phyloP scores from a whole-genome alignment of 2,888 invertebrate genomes.

The Lithophane semibrunnea region DNA sequence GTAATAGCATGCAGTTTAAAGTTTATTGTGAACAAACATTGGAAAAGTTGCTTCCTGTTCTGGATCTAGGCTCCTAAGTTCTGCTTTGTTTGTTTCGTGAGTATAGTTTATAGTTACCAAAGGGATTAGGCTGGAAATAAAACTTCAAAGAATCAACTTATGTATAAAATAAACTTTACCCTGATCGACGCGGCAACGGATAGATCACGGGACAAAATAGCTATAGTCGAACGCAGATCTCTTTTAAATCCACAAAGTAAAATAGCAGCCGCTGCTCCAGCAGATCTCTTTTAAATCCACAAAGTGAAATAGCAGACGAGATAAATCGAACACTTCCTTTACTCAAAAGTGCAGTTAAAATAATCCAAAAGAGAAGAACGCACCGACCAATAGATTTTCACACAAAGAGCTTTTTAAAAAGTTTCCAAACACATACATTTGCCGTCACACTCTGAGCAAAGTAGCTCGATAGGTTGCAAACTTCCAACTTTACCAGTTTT shows the following conservation, averaged over 20 bases:
- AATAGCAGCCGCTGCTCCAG: slow-evolving; percentile 10
- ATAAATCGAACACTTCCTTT: slow-evolving; percentile 36
- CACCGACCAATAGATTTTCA: slow-evolving; percentile 61
- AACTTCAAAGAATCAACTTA: not conserved
- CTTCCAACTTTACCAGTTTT: slow-evolving; percentile 70
- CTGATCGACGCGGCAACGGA: not conserved
- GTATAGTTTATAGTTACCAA: not conserved
- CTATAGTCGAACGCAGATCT: slow-evolving; percentile 15
- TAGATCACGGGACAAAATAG: not conserved
- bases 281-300: slow-evolving; percentile 22
- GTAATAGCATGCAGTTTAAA: slow-evolving; percentile 46
- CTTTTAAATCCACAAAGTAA: slow-evolving; percentile 28
- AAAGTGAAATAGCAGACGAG: slow-evolving; percentile 32
- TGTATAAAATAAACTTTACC: not conserved
- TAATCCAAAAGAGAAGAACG: slow-evolving; percentile 59
- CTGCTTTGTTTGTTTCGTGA: not conserved
- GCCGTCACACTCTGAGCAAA: slow-evolving; percentile 64
- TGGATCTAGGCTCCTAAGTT: not conserved
- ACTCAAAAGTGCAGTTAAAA: slow-evolving; percentile 59
- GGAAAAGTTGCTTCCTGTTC: slow-evolving; percentile 20
- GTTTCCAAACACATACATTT: slow-evolving; percentile 69
- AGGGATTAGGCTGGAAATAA: not conserved
- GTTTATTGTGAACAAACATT: slow-evolving; percentile 34
- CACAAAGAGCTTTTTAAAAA: slow-evolving; percentile 68
- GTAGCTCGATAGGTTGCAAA: slow-evolving; percentile 71